These are phyloP conservation scores for Allygus modestus DNA, from an alignment of 2,888 invertebrate species.

Conservation along the genomic window DNA sequence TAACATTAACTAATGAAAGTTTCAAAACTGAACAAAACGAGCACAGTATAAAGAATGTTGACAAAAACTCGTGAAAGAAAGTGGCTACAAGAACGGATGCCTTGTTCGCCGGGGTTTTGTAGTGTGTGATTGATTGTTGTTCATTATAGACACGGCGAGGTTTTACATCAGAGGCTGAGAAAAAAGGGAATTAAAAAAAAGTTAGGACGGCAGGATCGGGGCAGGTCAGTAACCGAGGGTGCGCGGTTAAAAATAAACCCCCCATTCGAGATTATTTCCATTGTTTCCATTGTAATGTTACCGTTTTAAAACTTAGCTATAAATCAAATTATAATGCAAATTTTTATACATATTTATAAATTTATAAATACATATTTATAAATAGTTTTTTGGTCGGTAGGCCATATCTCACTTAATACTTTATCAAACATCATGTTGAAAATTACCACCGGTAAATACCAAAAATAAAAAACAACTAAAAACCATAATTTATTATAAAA, in stretches of 20 bases:
- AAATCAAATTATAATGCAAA: too few species aligned
- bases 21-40: not conserved
- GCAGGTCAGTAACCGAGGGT: constrained; percentile 2
- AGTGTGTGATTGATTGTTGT: constrained; percentile 10
- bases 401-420: too few species aligned
- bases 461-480: too few species aligned
- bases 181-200: not conserved
- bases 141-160: constrained; percentile 22
- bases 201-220: not conserved
- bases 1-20: not conserved
- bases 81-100: not conserved
- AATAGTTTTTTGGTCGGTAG: too few species aligned
- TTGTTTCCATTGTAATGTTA: too few species aligned
- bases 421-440: too few species aligned
- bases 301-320: too few species aligned
- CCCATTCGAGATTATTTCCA: too few species aligned
- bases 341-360: not conserved
- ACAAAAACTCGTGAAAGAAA: constrained; percentile 38
- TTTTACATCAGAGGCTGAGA: not conserved
- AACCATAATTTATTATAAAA: too few species aligned
- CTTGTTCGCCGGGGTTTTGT: constrained; percentile 28
- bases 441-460: too few species aligned
- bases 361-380: not conserved
- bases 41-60: not conserved
- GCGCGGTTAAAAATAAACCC: not conserved